phyloP scores from a whole-genome alignment of 2,797 vertebrate species.

The Crenichthys baileyi region DNA sequence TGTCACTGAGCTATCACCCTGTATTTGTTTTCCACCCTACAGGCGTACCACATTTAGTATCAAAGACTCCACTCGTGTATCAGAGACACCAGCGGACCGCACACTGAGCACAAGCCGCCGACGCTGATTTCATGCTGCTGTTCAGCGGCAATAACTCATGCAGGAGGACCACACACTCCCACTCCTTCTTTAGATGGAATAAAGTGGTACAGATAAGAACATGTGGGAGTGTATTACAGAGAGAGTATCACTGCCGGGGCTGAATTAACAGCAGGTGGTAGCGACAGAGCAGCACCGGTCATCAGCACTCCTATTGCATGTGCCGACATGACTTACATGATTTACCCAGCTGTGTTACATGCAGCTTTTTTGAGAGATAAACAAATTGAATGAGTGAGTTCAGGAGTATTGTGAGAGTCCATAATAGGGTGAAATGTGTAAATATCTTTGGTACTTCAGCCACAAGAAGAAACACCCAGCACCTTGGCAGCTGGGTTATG shows the following conservation, averaged over 20 bases:
- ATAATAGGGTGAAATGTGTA: constrained; percentile 33
- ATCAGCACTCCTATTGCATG: constrained; percentile 22
- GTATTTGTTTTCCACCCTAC: constrained; percentile 64
- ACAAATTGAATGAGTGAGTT: constrained; percentile 3
- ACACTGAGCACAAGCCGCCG: constrained; percentile 67
- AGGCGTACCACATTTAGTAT: constrained; percentile 64
- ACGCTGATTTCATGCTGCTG: constrained; percentile 74
- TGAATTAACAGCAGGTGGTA: constrained; percentile 58
- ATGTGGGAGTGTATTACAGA: constrained; percentile 69
- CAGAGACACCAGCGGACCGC: constrained; percentile 60
- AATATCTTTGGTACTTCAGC: constrained; percentile 26
- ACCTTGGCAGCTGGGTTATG: constrained; percentile 39
- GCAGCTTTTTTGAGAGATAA: constrained; percentile 4
- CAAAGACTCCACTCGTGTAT: constrained; percentile 67
- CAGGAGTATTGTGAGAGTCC: neutral
- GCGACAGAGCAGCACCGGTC: constrained; percentile 44
- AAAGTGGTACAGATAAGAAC: constrained; percentile 67
- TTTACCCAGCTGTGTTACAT: constrained; percentile 2
- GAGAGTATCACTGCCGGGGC: constrained; percentile 54
- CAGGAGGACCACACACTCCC: constrained; percentile 67
- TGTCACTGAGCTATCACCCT: constrained; percentile 44
- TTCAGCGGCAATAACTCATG: constrained; percentile 68
- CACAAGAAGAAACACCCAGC: constrained; percentile 33
- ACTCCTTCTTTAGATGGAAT: constrained; percentile 66
- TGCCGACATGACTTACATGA: constrained; percentile 29